Percentiles rank a stretch among this genome's conserved stretches.
Conservation (phyloP, 2,113 vertebrate species). For the Eurystomus gularis region DNA sequence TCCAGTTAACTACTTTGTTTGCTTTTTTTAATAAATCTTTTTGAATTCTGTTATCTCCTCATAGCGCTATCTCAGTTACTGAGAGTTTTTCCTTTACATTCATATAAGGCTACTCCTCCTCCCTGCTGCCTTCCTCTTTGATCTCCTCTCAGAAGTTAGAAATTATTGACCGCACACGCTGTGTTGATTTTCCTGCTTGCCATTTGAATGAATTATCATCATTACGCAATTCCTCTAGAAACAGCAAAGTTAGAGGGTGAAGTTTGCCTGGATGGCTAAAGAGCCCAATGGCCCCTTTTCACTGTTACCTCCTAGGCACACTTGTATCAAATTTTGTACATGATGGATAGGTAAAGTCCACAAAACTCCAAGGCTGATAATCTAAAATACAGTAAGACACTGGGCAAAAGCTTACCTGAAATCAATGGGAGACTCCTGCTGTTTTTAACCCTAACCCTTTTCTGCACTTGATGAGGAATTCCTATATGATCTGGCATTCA, state of each 20-base stretch:
- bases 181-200: conserved; percentile 42
- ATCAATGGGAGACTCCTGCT: background rate
- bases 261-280: background rate
- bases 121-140: conserved; percentile 45
- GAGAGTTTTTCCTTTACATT: conserved; percentile 33
- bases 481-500: background rate
- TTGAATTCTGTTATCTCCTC: conserved; percentile 48
- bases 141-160: conserved; percentile 38
- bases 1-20: conserved; percentile 26
- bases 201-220: conserved; percentile 31
- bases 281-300: background rate
- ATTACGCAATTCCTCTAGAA: background rate
- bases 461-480: background rate
- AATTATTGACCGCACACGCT: background rate
- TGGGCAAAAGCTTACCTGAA: background rate
- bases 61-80: background rate
- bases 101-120: conserved; percentile 33
- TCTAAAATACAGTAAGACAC: background rate
- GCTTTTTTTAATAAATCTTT: conserved; percentile 48
- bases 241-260: background rate
- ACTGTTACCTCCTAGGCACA: background rate
- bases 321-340: background rate
- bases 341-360: background rate
- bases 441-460: background rate
- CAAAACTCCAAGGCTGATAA: background rate